Evolutionary conservation across 64 coral and sea anemone genomes (phyloP).

Genomic region (Acropora yongei): DNA sequence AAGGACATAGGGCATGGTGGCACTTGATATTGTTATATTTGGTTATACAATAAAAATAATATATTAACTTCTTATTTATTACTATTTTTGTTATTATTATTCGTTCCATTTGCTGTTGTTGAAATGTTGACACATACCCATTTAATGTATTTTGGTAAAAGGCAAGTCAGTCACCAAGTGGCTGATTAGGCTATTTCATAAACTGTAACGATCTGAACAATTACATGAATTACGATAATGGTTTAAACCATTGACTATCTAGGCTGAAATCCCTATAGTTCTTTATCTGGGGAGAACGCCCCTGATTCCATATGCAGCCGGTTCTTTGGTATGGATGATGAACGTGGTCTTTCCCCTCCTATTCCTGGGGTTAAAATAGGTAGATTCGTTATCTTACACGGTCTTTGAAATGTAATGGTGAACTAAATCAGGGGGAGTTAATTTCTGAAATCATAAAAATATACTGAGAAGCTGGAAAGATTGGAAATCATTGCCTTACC

Average conservation of each 20-base stretch:
- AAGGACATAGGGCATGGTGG: neutral
- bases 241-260: neutral
- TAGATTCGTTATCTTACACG: neutral
- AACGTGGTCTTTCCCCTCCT: neutral
- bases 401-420: neutral
- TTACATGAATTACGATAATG: no score
- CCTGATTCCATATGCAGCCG: neutral
- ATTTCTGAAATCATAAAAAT: neutral
- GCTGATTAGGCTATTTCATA: neutral
- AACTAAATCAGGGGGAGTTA: neutral
- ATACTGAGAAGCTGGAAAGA: no score
- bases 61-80: no score
- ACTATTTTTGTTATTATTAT: no score
- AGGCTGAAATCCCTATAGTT: neutral
- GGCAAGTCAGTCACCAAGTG: neutral
- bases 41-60: no score
- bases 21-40: neutral
- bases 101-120: neutral
- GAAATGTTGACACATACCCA: neutral
- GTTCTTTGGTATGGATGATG: neutral
- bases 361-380: neutral
- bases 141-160: neutral
- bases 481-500: no score
- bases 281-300: no score
- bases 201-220: neutral